Evolutionary conservation across 2,113 vertebrate species (phyloP).

Genomic region (Lontra canadensis): DNA sequence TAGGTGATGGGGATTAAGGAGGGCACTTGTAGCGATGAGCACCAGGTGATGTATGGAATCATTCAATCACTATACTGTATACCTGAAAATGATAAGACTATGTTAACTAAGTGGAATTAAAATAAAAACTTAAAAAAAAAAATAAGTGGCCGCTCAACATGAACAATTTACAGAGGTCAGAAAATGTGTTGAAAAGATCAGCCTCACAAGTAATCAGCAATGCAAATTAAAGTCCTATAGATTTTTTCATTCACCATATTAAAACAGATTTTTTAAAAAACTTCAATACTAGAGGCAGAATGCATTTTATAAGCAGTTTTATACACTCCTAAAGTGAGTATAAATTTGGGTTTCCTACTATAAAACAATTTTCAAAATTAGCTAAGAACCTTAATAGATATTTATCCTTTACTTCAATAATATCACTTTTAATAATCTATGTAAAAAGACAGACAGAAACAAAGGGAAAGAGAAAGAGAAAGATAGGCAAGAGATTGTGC

Average conservation of each 20-base stretch:
- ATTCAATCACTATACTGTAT: not conserved
- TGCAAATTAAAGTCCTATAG: conserved; percentile 30
- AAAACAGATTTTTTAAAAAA: not conserved
- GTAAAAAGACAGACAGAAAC: not conserved
- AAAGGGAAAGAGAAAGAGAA: not conserved
- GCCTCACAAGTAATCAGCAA: not conserved
- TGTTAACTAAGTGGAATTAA: not conserved
- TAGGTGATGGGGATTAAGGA: not conserved
- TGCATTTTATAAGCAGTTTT: conserved; percentile 12
- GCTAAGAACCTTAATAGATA: not conserved
- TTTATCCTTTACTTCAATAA: not conserved
- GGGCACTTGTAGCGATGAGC: not conserved
- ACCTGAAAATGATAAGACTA: not conserved
- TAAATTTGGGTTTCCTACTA: not conserved
- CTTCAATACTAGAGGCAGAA: not conserved
- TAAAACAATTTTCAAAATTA: not conserved
- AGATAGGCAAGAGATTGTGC: not conserved
- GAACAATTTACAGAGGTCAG: conserved; percentile 3
- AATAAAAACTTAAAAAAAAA: not conserved
- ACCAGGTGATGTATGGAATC: not conserved
- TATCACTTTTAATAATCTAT: not conserved
- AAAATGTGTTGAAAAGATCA: conserved; percentile 24
- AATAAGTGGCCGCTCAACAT: not conserved
- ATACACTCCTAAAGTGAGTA: not conserved
- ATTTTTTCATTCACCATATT: conserved; percentile 22